Conservation (phyloP, 2,113 vertebrate genomes). For the Burhinus bistriatus region DNA sequence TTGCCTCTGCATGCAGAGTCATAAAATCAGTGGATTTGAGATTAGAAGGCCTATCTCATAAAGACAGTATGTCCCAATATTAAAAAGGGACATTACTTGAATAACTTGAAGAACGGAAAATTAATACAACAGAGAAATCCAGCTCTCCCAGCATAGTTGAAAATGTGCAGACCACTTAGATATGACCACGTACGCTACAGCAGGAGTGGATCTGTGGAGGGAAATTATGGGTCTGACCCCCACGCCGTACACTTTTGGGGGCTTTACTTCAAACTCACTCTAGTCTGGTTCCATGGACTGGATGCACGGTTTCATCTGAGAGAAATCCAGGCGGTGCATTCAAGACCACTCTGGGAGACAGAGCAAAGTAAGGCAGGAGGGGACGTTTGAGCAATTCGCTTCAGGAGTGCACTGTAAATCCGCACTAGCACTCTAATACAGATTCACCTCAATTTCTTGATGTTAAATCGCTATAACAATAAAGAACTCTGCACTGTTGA, state of each 20-base stretch:
- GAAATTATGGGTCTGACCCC: background rate
- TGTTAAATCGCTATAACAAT: background rate
- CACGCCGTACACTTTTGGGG: background rate
- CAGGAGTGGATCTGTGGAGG: background rate
- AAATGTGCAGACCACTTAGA: background rate
- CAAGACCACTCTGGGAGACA: background rate
- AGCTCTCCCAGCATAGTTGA: background rate
- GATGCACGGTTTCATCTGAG: background rate
- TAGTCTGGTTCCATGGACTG: background rate
- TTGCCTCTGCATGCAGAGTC: background rate
- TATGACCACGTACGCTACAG: rapidly evolving
- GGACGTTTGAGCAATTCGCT: background rate
- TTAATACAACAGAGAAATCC: background rate
- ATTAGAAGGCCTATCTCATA: background rate
- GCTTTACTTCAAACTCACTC: background rate
- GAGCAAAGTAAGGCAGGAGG: background rate
- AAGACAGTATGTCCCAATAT: background rate
- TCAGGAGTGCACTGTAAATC: background rate
- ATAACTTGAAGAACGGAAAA: background rate
- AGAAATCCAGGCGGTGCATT: background rate
- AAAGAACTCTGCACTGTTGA: background rate
- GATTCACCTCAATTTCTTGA: background rate
- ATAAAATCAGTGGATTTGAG: background rate
- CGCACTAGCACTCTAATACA: background rate
- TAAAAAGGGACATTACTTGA: background rate